Evolutionary conservation across 2,888 invertebrate species (phyloP).

Genomic region (Nycteola revayana): DNA sequence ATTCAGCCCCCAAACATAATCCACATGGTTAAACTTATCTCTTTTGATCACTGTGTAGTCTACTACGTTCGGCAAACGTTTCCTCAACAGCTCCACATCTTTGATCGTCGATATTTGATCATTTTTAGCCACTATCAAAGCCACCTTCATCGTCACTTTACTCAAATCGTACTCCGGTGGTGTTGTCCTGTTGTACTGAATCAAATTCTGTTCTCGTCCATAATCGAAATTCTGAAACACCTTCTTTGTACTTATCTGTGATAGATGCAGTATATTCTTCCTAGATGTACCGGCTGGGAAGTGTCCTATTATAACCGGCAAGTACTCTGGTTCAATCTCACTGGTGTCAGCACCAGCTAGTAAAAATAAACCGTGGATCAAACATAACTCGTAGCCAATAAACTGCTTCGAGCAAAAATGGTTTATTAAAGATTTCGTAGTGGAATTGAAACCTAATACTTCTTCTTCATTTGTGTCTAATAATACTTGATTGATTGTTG

Average conservation of each 20-base stretch:
- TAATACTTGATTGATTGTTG: slow-evolving; percentile 21
- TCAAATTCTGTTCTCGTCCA: slow-evolving; percentile 35
- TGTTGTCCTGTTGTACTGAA: slow-evolving; percentile 26
- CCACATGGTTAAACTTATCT: slow-evolving; percentile 40
- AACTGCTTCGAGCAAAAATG: slow-evolving; percentile 25
- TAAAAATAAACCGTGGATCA: slow-evolving; percentile 24
- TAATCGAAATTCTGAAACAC: slow-evolving; percentile 48
- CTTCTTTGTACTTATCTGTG: slow-evolving; percentile 34
- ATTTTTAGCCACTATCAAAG: slow-evolving; percentile 39
- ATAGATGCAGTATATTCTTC: slow-evolving; percentile 44
- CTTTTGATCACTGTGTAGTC: slow-evolving; percentile 24
- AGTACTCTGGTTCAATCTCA: slow-evolving; percentile 40
- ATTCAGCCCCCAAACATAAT: slow-evolving; percentile 42
- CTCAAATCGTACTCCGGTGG: slow-evolving; percentile 47
- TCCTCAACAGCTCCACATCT: slow-evolving; percentile 34
- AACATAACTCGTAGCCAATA: slow-evolving; percentile 33
- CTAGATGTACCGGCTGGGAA: slow-evolving; percentile 45
- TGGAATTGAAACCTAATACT: slow-evolving; percentile 25
- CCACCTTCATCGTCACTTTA: slow-evolving; percentile 39
- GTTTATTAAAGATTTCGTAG: slow-evolving; percentile 23
- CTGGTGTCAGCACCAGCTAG: slow-evolving; percentile 27
- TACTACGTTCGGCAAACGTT: slow-evolving; percentile 38
- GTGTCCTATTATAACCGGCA: slow-evolving; percentile 30
- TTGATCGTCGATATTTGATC: slow-evolving; percentile 39
- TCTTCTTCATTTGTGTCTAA: slow-evolving; percentile 22